These are phyloP conservation scores for Nothobranchius kuhntae DNA, from an alignment of 2,113 vertebrate genomes.

Conservation along the genomic window DNA sequence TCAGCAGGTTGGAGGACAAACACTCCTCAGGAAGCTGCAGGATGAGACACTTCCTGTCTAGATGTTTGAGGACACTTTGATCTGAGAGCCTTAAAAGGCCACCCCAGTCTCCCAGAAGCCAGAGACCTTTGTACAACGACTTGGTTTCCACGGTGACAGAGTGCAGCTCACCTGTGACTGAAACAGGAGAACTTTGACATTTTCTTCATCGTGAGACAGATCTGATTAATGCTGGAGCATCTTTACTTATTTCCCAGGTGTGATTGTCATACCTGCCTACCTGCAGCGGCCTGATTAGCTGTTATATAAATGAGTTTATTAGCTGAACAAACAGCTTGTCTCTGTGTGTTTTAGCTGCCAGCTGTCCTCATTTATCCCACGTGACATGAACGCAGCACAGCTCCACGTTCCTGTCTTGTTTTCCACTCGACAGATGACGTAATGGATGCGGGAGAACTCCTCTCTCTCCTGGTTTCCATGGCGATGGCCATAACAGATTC, in stretches of 20 bases:
- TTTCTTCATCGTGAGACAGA: too few relatives aligned
- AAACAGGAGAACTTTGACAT: too few relatives aligned
- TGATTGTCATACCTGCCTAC: too few relatives aligned
- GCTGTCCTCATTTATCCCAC: conserved; percentile 1
- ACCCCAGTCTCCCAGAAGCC: neutral
- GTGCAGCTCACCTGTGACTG: conserved; percentile 14
- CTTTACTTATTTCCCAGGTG: too few relatives aligned
- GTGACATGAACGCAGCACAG: neutral
- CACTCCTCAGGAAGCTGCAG: neutral
- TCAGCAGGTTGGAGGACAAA: conserved; percentile 1
- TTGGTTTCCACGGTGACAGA: conserved; percentile 37
- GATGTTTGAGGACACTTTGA: conserved; percentile 16
- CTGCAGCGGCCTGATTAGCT: too few relatives aligned
- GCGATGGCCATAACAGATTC: conserved; percentile 17
- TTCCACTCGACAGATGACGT: conserved; percentile 6
- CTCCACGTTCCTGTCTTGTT: neutral
- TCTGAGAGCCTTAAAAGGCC: conserved; percentile 11
- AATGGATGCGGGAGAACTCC: conserved; percentile 17
- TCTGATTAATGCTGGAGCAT: too few relatives aligned
- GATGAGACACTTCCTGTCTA: neutral
- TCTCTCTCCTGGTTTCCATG: conserved; percentile 16
- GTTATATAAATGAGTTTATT: neutral
- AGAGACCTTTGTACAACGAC: too few relatives aligned
- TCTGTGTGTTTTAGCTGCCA: neutral
- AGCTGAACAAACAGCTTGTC: neutral